These are phyloP conservation scores for Trididemnum clinides DNA, from an alignment of 23 tunicate genomes.

Conservation along the genomic window DNA sequence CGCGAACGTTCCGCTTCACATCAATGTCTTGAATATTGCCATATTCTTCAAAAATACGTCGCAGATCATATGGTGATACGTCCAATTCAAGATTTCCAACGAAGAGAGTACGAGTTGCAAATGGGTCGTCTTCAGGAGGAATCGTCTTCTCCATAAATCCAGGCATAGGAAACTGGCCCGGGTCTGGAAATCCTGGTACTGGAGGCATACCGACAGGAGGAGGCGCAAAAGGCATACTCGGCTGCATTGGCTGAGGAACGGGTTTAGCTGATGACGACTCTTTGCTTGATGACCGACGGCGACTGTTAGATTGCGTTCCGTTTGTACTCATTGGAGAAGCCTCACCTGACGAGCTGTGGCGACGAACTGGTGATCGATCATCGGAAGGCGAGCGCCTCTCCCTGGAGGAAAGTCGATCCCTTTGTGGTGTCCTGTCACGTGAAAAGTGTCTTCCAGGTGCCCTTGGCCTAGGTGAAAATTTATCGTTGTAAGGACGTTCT, in stretches of 20 bases:
- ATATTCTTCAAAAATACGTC: constrained; percentile 57
- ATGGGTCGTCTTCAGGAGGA: constrained; percentile 97
- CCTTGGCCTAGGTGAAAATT: constrained; percentile 12
- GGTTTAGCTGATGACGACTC: constrained; percentile 19
- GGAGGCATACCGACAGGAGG: not conserved
- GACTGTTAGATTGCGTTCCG: not conserved
- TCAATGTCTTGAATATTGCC: constrained; percentile 83
- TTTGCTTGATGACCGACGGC: constrained; percentile 28
- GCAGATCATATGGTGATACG: constrained; percentile 50
- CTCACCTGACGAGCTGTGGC: not conserved
- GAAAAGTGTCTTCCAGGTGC: constrained; percentile 1
- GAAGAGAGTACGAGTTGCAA: constrained; percentile 91
- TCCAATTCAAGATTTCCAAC: constrained; percentile 89
- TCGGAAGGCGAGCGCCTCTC: not conserved
- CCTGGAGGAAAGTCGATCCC: not conserved
- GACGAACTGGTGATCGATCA: constrained; percentile 8
- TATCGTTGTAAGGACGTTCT: constrained; percentile 19
- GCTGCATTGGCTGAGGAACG: not conserved
- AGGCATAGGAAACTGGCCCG: constrained; percentile 33
- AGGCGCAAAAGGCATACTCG: not conserved
- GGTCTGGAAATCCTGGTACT: constrained; percentile 16
- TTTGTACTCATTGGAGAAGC: constrained; percentile 30
- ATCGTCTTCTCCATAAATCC: constrained; percentile 72
- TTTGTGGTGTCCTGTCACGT: not conserved
- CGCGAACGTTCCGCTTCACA: constrained; percentile 74